phyloP scores from a whole-genome alignment of 2,888 invertebrate species.

The Drosophila prostipennis region DNA sequence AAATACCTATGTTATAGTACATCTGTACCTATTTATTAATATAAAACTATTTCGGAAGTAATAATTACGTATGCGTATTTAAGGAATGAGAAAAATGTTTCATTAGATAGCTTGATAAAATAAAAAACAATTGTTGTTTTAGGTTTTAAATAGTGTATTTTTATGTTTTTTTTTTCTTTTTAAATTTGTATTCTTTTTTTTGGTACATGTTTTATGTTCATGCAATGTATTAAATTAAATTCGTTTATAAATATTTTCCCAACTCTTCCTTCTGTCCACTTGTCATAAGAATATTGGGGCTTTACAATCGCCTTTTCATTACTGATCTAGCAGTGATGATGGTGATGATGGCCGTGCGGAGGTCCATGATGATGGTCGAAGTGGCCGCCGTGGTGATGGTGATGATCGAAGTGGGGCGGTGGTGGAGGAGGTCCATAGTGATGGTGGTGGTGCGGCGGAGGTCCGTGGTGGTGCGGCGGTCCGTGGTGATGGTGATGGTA shows the following conservation, averaged over 20 bases:
- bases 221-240: constrained; percentile 53
- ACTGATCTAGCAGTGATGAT: constrained; percentile 55
- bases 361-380: constrained; percentile 43
- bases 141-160: background rate
- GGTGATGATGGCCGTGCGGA: constrained; percentile 39
- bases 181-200: background rate
- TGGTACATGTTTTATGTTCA: background rate
- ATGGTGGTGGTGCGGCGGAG: constrained; percentile 21
- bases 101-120: too few relatives aligned
- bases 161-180: background rate
- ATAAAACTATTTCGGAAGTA: too few relatives aligned
- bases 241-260: constrained; percentile 14
- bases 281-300: background rate
- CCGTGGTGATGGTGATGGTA: constrained; percentile 56
- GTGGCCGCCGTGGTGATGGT: constrained; percentile 29
- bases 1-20: too few relatives aligned
- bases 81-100: too few relatives aligned
- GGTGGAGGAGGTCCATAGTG: constrained; percentile 28
- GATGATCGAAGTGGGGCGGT: constrained; percentile 16
- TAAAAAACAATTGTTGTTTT: too few relatives aligned
- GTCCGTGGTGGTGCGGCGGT: constrained; percentile 51
- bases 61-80: too few relatives aligned
- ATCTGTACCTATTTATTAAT: too few relatives aligned
- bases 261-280: background rate
- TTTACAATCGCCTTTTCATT: background rate